Conservation (phyloP, 1,140 invertebrate species). For the Nephila pilipes region DNA sequence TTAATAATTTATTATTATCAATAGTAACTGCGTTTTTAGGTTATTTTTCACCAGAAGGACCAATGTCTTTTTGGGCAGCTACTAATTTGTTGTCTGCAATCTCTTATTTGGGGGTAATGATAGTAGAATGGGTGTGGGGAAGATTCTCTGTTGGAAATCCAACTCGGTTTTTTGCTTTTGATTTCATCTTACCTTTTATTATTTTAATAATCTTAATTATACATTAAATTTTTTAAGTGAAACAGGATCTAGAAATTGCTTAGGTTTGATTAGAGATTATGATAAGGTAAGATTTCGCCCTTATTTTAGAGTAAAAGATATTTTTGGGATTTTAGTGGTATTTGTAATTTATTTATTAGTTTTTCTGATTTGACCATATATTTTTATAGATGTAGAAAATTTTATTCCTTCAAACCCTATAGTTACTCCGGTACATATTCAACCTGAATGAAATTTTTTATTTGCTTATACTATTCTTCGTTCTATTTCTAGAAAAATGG, state of each 20-base stretch:
- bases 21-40: slow-evolving; percentile 87
- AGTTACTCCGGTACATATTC: slow-evolving; percentile 87
- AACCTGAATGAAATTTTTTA: slow-evolving; percentile 90
- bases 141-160: slow-evolving; percentile 87
- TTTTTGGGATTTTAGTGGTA: too few relatives aligned
- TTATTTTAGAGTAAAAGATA: background rate
- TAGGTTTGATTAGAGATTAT: slow-evolving; percentile 84
- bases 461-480: slow-evolving; percentile 89
- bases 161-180: slow-evolving; percentile 87
- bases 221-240: slow-evolving; percentile 84
- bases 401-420: slow-evolving; percentile 87
- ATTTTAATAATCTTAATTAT: slow-evolving; percentile 84
- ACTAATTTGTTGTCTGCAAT: slow-evolving; percentile 87
- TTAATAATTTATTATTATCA: slow-evolving; percentile 84
- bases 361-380: slow-evolving; percentile 82
- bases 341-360: background rate
- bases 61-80: slow-evolving; percentile 88
- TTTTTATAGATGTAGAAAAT: slow-evolving; percentile 86
- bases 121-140: slow-evolving; percentile 87
- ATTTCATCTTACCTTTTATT: slow-evolving; percentile 87
- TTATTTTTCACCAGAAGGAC: slow-evolving; percentile 87
- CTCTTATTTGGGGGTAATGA: slow-evolving; percentile 84
- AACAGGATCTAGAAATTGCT: slow-evolving; percentile 85
- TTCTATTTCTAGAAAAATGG: slow-evolving; percentile 88
- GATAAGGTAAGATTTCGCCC: slow-evolving; percentile 85